Conservation (phyloP, 2,888 invertebrate species). For the Epiblema foenella region DNA sequence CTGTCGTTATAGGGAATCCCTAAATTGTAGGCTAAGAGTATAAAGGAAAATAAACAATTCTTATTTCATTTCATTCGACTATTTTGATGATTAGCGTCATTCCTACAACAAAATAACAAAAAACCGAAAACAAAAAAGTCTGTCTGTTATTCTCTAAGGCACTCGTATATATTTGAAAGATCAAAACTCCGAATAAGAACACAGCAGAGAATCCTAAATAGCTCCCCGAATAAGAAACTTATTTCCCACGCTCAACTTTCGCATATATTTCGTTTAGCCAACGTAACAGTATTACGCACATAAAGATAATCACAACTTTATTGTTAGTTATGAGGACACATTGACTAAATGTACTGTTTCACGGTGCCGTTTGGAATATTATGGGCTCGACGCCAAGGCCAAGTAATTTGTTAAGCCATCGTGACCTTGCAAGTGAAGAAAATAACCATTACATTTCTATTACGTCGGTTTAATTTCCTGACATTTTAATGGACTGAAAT, state of each 20-base stretch:
- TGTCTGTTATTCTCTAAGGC: background rate
- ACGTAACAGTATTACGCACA: conserved; percentile 39
- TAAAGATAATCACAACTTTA: conserved; percentile 44
- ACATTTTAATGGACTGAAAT: conserved; percentile 18
- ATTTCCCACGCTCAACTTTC: conserved; percentile 28
- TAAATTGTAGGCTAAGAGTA: too few relatives aligned
- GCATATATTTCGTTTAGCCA: conserved; percentile 38
- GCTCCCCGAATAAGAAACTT: conserved; percentile 18
- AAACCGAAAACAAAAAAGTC: background rate
- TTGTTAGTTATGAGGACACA: conserved; percentile 43
- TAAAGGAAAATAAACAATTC: too few relatives aligned
- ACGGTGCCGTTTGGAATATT: conserved; percentile 28
- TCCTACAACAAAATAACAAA: background rate
- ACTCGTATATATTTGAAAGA: conserved; percentile 17
- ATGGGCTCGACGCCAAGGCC: conserved; percentile 36
- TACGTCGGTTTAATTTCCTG: conserved; percentile 29
- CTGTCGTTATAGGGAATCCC: too few relatives aligned
- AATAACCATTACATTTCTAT: conserved; percentile 33
- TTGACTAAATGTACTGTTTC: conserved; percentile 41
- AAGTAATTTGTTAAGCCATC: conserved; percentile 27
- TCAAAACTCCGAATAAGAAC: conserved; percentile 6
- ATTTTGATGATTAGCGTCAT: too few relatives aligned
- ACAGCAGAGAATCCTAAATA: conserved; percentile 9
- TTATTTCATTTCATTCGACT: too few relatives aligned
- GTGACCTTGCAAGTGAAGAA: conserved; percentile 34